Percentiles rank a stretch among this genome's conserved stretches.
Conservation (phyloP, 2,888 invertebrate genomes). For the Stenchaetothrips biformis region DNA sequence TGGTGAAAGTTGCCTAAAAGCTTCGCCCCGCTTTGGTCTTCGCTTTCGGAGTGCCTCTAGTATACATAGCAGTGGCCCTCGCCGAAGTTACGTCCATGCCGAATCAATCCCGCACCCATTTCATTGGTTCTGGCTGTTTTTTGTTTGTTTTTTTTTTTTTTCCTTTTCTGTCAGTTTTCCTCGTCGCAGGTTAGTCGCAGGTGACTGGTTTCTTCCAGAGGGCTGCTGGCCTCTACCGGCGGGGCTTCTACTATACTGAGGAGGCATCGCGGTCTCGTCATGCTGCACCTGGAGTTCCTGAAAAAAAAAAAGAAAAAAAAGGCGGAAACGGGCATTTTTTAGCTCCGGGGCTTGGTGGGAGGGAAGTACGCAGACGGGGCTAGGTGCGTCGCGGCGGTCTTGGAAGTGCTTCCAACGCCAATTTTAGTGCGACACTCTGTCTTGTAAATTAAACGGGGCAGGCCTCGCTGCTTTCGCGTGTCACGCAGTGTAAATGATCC, state of each 20-base stretch:
- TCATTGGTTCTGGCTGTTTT: background rate
- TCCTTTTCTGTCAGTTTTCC: too few relatives aligned
- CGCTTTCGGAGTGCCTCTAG: background rate
- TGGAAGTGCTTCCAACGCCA: background rate
- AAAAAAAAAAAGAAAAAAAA: background rate
- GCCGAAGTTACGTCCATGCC: background rate
- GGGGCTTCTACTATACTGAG: too few relatives aligned
- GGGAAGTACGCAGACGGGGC: too few relatives aligned
- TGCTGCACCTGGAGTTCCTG: too few relatives aligned
- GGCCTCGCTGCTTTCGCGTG: background rate
- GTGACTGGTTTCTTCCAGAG: too few relatives aligned
- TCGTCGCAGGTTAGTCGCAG: too few relatives aligned
- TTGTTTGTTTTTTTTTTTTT: too few relatives aligned
- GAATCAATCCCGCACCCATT: background rate
- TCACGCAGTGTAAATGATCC: too few relatives aligned
- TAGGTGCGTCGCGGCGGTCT: background rate
- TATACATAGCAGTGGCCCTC: background rate
- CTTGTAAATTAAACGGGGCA: background rate
- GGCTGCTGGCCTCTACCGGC: too few relatives aligned
- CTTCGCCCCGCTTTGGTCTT: background rate
- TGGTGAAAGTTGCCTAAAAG: slow-evolving; percentile 16
- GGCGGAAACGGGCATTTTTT: too few relatives aligned
- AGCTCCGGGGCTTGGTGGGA: too few relatives aligned
- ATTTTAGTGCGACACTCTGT: background rate
- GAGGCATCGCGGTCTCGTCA: too few relatives aligned